Base-by-base conservation (phyloP, 2,113 vertebrate genomes). In the Canis aureus region DNA sequence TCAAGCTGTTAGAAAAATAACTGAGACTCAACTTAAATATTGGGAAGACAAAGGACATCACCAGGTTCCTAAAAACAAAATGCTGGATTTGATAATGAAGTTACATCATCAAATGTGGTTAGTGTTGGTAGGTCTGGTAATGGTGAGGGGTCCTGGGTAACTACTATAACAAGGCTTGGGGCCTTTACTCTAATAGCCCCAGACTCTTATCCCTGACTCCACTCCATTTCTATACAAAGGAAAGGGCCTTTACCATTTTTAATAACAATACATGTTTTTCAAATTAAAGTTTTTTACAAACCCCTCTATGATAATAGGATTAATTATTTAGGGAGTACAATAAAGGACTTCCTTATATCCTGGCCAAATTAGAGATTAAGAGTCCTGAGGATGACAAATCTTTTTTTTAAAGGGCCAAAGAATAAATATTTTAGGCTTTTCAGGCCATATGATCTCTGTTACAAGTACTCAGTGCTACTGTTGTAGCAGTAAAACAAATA, bases 181-280 rank as follows among this genome's bases (percentile, higher is more conserved):
- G 27, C 12, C 27, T 81, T 89, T 62, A 53, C 13, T 6, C 22
- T 16, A 64, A 90, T 27, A 67, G 12, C 27, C 23, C 60, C 64
- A 67, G 25, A 60, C 19, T 76, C 76, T 19, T n/a, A 60, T 57
- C 25, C 49, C 49, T 69, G 23, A 91, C 8, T 91, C 64, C 43
- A n/a, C 9, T 82, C 29, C 20, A 17, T 76, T 86, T 87, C 59
- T 64, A 90, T 12, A 76, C 7, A 27, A 59, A 49, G 20, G 1
- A 22, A 57, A 43, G 11, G 1, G 4, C 35, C 86, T 78, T 17
- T 38, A 73, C 9, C 67, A 94, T 69, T 87, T 76, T 78, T 29
- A 93, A 82, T 83, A 78, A 49, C 59, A 96, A 89, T 32, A 67
- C 9, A 67, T 62, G 5, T 79, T 91, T 86, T 83, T 94, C 57